Evolutionary conservation across 2,113 vertebrate species (phyloP), one percentile per base, ranked within the genome.

Genomic region (Lophotis ruficrista): DNA sequence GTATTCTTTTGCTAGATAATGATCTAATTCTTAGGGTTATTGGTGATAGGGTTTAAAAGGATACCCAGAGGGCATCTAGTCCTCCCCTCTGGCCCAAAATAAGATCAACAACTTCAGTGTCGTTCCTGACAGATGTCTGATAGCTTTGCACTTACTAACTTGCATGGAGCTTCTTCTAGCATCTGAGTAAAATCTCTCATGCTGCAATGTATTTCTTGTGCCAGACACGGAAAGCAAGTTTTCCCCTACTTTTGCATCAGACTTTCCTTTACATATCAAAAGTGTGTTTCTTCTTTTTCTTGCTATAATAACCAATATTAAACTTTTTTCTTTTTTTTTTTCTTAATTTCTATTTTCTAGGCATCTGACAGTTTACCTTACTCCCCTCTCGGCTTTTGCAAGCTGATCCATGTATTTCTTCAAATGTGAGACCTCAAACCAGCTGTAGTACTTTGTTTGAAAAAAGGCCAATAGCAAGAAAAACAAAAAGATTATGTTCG

Each of bases 281-380:
- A 69, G 3, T 6, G 1, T 58, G 4, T 69, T 65, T 80, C 37
- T 65, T 76, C 2, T 69, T 79, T 86, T 86, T 43, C 19, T 60
- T 72, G 2, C 13, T 72, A 6, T 8, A 48, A 30, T 31, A 68
- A 87, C 45, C 4, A 38, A 6, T 1, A 18, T 0, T 3, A 20
- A 43, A 43, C 41, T 43, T 38, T 11, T 4, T 14, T 41, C n/a
- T 24, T 4, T 4, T 15, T 31, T 47, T 27, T 19, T 10, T 5
- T 2, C 10, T 66, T 50, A 70, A 27, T 56, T 83, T 1, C 15
- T 73, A 7, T 62, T 89, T 81, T 77, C 9, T 50, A 37, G 5
- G 2, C 7, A 48, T 48, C 20, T 75, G 25, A 16, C 7, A 41
- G 28, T 7, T 33, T 6, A 22, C 19, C 4, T 47, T 23, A 33